Conservation (phyloP, 2,888 invertebrate genomes). For the Imbricaverruca yamaguchii region DNA sequence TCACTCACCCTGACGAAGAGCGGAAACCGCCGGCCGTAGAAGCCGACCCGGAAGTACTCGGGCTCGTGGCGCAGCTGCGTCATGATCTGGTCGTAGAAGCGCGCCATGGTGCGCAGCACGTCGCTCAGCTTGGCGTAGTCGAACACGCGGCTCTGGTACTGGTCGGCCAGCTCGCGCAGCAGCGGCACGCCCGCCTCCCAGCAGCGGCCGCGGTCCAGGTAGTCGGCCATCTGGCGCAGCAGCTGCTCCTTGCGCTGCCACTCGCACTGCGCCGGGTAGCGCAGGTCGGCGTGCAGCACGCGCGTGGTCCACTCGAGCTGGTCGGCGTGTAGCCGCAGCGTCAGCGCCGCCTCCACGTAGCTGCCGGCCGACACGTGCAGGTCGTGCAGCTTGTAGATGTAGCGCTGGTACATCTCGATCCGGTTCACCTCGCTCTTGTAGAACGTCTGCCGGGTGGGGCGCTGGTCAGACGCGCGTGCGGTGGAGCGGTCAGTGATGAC, state of each 20-base stretch:
- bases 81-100: slow-evolving; percentile 84
- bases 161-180: slow-evolving; percentile 75
- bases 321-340: slow-evolving; percentile 83
- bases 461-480: too few relatives aligned
- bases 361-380: slow-evolving; percentile 85
- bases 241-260: slow-evolving; percentile 83
- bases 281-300: slow-evolving; percentile 39
- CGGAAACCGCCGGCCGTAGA: slow-evolving; percentile 87
- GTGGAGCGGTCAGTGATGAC: too few relatives aligned
- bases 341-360: slow-evolving; percentile 90
- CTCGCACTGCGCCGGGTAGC: slow-evolving; percentile 64
- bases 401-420: slow-evolving; percentile 89
- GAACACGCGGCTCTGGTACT: slow-evolving; percentile 78
- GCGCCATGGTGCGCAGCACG: slow-evolving; percentile 74
- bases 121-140: slow-evolving; percentile 82
- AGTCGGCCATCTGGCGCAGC: slow-evolving; percentile 62
- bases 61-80: slow-evolving; percentile 82
- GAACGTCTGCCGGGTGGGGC: slow-evolving; percentile 61
- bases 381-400: slow-evolving; percentile 90
- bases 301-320: slow-evolving; percentile 66
- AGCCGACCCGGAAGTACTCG: slow-evolving; percentile 91
- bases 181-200: slow-evolving; percentile 94
- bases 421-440: slow-evolving; percentile 93
- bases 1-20: slow-evolving; percentile 76
- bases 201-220: slow-evolving; percentile 88